Percentiles rank a stretch among this genome's conserved stretches.
phyloP scores from a whole-genome alignment of 2,113 vertebrate genomes.

The Poecile atricapillus region DNA sequence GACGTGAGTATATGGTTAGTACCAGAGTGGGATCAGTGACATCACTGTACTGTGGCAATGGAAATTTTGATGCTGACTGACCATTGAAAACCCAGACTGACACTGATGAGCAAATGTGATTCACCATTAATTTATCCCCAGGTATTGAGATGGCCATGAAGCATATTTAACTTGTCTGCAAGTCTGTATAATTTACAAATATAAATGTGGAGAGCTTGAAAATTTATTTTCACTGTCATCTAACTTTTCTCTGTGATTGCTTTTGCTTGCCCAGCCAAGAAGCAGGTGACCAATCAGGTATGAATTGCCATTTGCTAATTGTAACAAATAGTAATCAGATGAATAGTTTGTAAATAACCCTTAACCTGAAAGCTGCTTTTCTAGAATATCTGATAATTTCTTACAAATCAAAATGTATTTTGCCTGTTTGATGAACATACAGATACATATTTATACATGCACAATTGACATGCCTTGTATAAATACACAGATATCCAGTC shows the following conservation, averaged over 20 bases:
- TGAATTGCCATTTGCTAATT: not conserved
- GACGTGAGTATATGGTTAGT: not conserved
- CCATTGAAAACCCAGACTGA: not conserved
- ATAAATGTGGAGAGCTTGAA: not conserved
- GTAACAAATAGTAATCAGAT: not conserved
- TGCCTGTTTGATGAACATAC: not conserved
- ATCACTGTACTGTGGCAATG: not conserved
- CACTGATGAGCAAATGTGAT: not conserved
- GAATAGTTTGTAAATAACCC: not conserved
- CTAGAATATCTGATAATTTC: not conserved
- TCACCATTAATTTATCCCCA: not conserved
- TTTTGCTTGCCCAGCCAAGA: not conserved
- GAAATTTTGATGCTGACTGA: not conserved
- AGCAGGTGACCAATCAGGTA: constrained; percentile 10
- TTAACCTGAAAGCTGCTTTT: not conserved
- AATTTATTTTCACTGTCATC: not conserved
- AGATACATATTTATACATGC: not conserved
- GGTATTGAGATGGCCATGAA: not conserved
- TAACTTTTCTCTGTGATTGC: not conserved
- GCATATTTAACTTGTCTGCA: not conserved
- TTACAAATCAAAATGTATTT: not conserved
- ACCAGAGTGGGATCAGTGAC: not conserved
- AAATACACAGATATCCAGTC: not conserved
- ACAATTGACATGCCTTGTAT: not conserved
- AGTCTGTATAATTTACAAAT: not conserved